These are phyloP conservation scores for Chloroceryle amazona DNA, from an alignment of 2,797 vertebrate genomes.

Conservation along the genomic window DNA sequence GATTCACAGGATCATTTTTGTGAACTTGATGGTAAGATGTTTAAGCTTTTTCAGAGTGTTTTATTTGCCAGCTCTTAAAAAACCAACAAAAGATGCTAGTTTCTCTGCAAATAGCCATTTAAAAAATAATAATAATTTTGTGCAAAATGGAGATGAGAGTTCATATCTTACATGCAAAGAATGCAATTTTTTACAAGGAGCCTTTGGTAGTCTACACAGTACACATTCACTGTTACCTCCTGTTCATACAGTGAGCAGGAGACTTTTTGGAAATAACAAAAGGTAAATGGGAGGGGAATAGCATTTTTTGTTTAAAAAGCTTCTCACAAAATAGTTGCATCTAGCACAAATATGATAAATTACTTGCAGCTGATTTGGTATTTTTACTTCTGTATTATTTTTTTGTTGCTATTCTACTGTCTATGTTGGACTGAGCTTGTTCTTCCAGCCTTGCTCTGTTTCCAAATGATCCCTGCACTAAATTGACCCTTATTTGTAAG, in stretches of 20 bases:
- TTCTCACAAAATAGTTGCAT: neutral
- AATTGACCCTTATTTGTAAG: neutral
- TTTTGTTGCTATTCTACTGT: neutral
- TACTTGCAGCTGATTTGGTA: neutral
- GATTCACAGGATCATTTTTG: conserved; percentile 98
- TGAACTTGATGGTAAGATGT: conserved; percentile 92
- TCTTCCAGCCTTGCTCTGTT: neutral
- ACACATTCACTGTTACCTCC: neutral
- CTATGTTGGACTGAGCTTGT: neutral
- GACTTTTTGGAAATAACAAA: neutral
- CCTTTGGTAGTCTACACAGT: neutral
- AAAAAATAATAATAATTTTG: neutral
- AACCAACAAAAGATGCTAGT: neutral
- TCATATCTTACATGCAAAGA: neutral
- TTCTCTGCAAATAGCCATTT: neutral
- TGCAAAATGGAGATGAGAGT: neutral
- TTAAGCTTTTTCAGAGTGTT: conserved; percentile 32
- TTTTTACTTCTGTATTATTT: neutral
- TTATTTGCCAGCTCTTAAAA: conserved; percentile 9
- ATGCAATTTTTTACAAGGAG: neutral
- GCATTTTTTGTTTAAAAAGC: neutral
- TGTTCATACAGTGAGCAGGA: neutral
- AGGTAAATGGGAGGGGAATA: neutral
- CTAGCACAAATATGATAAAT: neutral
- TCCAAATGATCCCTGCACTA: neutral